These are phyloP conservation scores for Polyploca ridens DNA, from an alignment of 2,888 invertebrate species.

Conservation along the genomic window DNA sequence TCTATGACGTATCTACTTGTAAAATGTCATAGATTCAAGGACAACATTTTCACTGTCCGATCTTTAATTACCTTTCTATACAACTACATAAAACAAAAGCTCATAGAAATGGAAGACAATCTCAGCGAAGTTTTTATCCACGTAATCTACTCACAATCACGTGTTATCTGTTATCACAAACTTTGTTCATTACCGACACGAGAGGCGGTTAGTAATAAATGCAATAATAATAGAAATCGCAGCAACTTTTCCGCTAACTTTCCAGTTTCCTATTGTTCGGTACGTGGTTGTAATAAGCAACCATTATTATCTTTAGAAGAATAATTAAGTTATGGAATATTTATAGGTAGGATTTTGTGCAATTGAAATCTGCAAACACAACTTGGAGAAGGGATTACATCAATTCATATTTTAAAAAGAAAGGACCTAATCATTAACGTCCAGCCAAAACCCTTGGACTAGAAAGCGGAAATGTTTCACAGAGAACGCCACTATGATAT, in stretches of 20 bases:
- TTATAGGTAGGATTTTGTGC: too few species aligned
- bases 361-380: too few species aligned
- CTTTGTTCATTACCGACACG: slow-evolving; percentile 26
- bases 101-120: slow-evolving; percentile 10
- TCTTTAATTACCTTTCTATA: not conserved
- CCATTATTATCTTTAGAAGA: not conserved
- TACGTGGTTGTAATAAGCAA: slow-evolving; percentile 11
- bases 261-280: slow-evolving; percentile 19
- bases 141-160: slow-evolving; percentile 6
- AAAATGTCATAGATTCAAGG: too few species aligned
- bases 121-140: slow-evolving; percentile 15
- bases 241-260: slow-evolving; percentile 15
- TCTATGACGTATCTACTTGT: too few species aligned
- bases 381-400: too few species aligned
- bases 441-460: too few species aligned
- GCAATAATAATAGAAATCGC: slow-evolving; percentile 26
- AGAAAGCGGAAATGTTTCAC: too few species aligned
- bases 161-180: slow-evolving; percentile 15
- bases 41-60: too few species aligned
- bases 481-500: too few species aligned
- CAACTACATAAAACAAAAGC: not conserved
- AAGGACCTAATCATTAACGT: too few species aligned
- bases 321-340: not conserved
- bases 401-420: too few species aligned
- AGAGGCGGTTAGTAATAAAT: slow-evolving; percentile 21